Evolutionary conservation across 2,888 invertebrate species (phyloP).

Genomic region (Apamea crenata): DNA sequence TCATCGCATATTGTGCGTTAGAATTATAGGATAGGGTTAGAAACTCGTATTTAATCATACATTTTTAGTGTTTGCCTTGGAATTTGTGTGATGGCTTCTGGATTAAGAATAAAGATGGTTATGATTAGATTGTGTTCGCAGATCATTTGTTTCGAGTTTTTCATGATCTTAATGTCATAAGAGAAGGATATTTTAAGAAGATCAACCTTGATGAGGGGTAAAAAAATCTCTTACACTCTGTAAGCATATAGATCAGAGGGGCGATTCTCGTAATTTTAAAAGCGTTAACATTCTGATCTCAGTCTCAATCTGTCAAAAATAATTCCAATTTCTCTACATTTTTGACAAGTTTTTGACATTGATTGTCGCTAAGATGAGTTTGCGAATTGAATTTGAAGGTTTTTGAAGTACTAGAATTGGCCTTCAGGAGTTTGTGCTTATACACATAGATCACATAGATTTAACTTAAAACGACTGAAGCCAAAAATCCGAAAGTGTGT

Average conservation of each 20-base stretch:
- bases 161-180: background rate
- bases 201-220: background rate
- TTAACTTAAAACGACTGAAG: no score
- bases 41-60: conserved; percentile 56
- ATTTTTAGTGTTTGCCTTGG: conserved; percentile 48
- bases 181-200: background rate
- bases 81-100: conserved; percentile 43
- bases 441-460: no score
- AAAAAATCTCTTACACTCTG: background rate
- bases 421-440: no score
- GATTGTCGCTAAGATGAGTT: no score
- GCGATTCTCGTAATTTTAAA: no score
- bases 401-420: no score
- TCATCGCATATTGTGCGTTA: conserved; percentile 67
- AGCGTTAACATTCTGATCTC: no score
- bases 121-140: background rate
- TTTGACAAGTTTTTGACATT: no score
- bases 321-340: no score
- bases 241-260: no score
- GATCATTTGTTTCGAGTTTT: background rate
- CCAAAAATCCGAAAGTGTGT: background rate
- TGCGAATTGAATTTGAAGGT: no score
- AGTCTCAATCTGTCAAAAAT: no score
- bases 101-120: conserved; percentile 11
- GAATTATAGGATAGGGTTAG: conserved; percentile 54